Evolutionary conservation across 2,888 invertebrate species (phyloP).

Genomic region (Drosophila picticornis): DNA sequence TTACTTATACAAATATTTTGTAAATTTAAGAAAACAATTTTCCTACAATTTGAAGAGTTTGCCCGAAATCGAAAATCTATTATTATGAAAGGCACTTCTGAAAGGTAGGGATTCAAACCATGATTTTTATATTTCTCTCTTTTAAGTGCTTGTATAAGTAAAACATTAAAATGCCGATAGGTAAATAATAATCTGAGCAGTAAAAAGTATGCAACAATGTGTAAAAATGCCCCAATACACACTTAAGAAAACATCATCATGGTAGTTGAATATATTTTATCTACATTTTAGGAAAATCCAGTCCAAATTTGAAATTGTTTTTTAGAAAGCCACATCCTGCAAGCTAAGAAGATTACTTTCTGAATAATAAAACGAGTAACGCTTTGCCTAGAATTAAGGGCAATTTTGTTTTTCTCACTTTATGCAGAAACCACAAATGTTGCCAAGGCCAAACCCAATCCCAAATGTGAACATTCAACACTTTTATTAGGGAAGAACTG

Average conservation of each 20-base stretch:
- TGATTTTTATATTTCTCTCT: too few relatives aligned
- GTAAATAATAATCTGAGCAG: too few relatives aligned
- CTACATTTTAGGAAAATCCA: background rate
- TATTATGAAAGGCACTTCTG: too few relatives aligned
- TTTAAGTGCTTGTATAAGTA: too few relatives aligned
- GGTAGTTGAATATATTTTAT: background rate
- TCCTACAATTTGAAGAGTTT: background rate
- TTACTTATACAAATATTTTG: background rate
- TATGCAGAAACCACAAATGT: slow-evolving; percentile 23
- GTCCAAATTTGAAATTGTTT: background rate
- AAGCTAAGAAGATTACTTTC: background rate
- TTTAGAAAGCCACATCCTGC: background rate
- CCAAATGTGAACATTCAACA: slow-evolving; percentile 45
- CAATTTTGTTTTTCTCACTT: background rate
- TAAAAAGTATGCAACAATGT: too few relatives aligned
- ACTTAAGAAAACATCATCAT: background rate
- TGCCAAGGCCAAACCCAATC: background rate
- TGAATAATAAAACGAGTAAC: background rate
- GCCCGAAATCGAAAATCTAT: too few relatives aligned
- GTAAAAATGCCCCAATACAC: too few relatives aligned
- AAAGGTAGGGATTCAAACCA: too few relatives aligned
- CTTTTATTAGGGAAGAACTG: slow-evolving; percentile 67
- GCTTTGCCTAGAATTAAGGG: background rate
- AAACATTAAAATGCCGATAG: too few relatives aligned
- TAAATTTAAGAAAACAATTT: background rate